phyloP scores from a whole-genome alignment of 2,797 vertebrate genomes.

The Amniataba percoides region DNA sequence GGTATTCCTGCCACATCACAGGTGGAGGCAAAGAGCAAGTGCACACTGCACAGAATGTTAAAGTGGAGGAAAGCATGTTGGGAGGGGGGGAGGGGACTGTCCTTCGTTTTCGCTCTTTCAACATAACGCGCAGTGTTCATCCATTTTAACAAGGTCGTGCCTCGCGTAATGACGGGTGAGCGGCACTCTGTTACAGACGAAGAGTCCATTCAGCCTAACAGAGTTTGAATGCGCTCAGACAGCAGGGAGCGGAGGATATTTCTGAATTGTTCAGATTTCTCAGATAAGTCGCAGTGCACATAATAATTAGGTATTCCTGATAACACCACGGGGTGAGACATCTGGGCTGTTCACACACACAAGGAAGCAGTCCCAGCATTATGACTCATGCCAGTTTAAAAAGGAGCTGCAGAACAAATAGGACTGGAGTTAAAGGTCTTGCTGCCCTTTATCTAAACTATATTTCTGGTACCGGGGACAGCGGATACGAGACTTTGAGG shows the following conservation, averaged over 20 bases:
- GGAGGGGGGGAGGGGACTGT: slow-evolving; percentile 29
- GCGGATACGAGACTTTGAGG: slow-evolving; percentile 37
- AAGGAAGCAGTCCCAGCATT: slow-evolving; percentile 11
- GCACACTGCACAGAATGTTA: slow-evolving; percentile 53
- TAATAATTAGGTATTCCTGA: slow-evolving; percentile 33
- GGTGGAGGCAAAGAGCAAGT: slow-evolving; percentile 69
- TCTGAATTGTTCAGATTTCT: slow-evolving; percentile 8
- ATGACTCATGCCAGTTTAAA: slow-evolving; percentile 45
- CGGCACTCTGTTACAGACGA: neutral
- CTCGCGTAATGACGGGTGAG: slow-evolving; percentile 15
- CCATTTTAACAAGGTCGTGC: slow-evolving; percentile 30
- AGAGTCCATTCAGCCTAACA: slow-evolving; percentile 26
- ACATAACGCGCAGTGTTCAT: slow-evolving; percentile 33
- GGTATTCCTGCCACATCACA: slow-evolving; percentile 74
- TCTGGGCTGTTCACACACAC: slow-evolving; percentile 11
- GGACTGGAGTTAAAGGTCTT: slow-evolving; percentile 64
- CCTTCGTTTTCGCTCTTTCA: slow-evolving; percentile 44
- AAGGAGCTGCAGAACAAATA: slow-evolving; percentile 53
- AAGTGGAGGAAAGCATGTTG: slow-evolving; percentile 28
- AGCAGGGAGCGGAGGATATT: neutral
- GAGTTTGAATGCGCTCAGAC: slow-evolving; percentile 12
- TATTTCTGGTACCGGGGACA: slow-evolving; percentile 21
- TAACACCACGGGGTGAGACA: neutral
- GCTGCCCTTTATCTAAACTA: slow-evolving; percentile 64
- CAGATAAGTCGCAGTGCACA: slow-evolving; percentile 23